Percentiles rank a stretch among this genome's conserved stretches.
Conservation (phyloP, 2,797 vertebrate genomes). For the Helicolenus hilgendorfi region DNA sequence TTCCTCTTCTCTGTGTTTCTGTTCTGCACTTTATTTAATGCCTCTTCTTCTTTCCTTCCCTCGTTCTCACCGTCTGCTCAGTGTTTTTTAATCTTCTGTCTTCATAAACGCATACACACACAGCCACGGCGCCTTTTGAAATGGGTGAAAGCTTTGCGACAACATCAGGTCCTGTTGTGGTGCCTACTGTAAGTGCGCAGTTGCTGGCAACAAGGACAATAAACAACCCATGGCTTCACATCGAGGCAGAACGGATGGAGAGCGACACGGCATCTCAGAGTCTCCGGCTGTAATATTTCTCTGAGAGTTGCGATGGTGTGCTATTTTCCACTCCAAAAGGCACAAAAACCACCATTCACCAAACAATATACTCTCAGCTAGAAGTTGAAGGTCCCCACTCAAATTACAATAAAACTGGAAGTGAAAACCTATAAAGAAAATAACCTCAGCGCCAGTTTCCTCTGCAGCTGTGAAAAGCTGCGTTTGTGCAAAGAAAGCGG, state of each 20-base stretch:
- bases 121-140: conserved; percentile 27
- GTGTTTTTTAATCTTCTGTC: conserved; percentile 31
- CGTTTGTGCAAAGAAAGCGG: neutral
- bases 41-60: neutral
- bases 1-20: conserved; percentile 17
- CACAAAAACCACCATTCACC: conserved; percentile 50
- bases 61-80: neutral
- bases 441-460: conserved; percentile 17
- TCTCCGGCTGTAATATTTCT: conserved; percentile 68
- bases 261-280: conserved; percentile 47
- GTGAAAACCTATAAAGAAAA: conserved; percentile 50
- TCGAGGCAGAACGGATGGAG: conserved; percentile 64
- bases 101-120: conserved; percentile 2
- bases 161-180: conserved; percentile 53
- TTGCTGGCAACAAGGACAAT: conserved; percentile 63
- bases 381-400: conserved; percentile 50
- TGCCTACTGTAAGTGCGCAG: conserved; percentile 49
- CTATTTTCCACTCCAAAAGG: conserved; percentile 82
- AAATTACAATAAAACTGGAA: conserved; percentile 63
- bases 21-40: conserved; percentile 30
- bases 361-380: conserved; percentile 51
- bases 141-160: conserved; percentile 57
- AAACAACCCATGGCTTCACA: conserved; percentile 65
- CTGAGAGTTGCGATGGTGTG: conserved; percentile 56
- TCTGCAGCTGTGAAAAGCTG: conserved; percentile 9